phyloP scores from a whole-genome alignment of 2,888 invertebrate species.

The Phlogophora meticulosa region DNA sequence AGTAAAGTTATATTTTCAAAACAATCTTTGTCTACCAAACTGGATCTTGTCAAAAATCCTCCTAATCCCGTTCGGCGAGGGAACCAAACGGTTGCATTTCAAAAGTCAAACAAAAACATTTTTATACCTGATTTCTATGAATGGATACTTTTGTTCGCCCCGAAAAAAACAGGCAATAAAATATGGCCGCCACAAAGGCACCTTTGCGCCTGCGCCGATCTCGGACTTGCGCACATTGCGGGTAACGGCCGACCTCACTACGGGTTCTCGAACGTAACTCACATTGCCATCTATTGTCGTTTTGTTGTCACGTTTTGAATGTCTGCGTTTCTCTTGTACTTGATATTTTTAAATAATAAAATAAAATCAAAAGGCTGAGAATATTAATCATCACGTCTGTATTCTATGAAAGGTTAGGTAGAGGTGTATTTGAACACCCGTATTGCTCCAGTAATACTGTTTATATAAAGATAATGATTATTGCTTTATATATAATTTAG shows the following conservation, averaged over 20 bases:
- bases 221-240: constrained; percentile 84
- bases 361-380: no score
- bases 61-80: constrained; percentile 70
- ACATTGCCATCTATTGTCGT: not conserved
- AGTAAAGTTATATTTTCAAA: constrained; percentile 38
- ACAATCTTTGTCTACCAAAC: constrained; percentile 46
- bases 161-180: constrained; percentile 84
- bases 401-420: no score
- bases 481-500: no score
- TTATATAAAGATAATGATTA: no score
- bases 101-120: constrained; percentile 75
- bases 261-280: constrained; percentile 50
- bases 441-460: no score
- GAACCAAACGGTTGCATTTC: constrained; percentile 71
- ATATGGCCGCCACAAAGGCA: constrained; percentile 89
- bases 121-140: constrained; percentile 89
- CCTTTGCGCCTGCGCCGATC: constrained; percentile 85
- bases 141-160: constrained; percentile 85
- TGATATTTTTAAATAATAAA: no score
- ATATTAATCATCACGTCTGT: no score
- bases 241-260: constrained; percentile 53
- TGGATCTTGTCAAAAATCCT: constrained; percentile 39
- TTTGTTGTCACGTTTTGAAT: not conserved
- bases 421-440: no score
- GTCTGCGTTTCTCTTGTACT: no score